Base-by-base conservation (phyloP, 2,888 invertebrate genomes). In the Coelinius sp. region DNA sequence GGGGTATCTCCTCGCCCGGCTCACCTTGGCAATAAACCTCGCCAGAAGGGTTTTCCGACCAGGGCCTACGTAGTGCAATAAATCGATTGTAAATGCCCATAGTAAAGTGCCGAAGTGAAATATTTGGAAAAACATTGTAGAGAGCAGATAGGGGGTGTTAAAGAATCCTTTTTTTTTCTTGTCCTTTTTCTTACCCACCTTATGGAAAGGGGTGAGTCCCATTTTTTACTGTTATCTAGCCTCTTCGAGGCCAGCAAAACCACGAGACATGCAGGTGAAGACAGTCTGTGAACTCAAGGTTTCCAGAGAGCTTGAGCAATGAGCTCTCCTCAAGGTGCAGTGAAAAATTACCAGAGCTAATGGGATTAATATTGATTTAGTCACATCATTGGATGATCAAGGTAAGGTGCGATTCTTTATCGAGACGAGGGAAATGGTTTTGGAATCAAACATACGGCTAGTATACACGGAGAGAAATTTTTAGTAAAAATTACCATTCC, bases 211-310 rank as follows among this genome's bases (percentile, higher is more conserved):
- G 83, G 80, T 84, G 75, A 77, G 70, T 74, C 65, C 49, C 46
- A 72, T 49, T 77, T n/a, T 77, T 75, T 77, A 80, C 81, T 77
- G 81, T 83, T 85, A 85, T 81, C 79, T 77, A 73, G 68, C 73
- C 67, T 77, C 68, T 73, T 73, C 75, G 72, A 74, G 73, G 74
- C 72, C 73, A 75, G 74, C 75, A 76, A 82, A 84, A 82, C 82
- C 83, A 82, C 81, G 80, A 80, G 80, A 80, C 80, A 64, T 77
- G 74, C 83, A 83, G 82, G 81, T 85, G 83, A 83, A 75, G 68
- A 69, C 83, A 85, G 85, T 86, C 80, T 73, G 56, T 71, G 41
- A 64, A 73, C 76, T 81, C 86, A 86, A 86, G 86, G 86, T 83
- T 82, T 79, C 67, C 76, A 76, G 80, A 77, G 72, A 80, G 80